Evolutionary conservation across 2,797 vertebrate genomes (phyloP).

Genomic region (Silurus lanzhouensis): DNA sequence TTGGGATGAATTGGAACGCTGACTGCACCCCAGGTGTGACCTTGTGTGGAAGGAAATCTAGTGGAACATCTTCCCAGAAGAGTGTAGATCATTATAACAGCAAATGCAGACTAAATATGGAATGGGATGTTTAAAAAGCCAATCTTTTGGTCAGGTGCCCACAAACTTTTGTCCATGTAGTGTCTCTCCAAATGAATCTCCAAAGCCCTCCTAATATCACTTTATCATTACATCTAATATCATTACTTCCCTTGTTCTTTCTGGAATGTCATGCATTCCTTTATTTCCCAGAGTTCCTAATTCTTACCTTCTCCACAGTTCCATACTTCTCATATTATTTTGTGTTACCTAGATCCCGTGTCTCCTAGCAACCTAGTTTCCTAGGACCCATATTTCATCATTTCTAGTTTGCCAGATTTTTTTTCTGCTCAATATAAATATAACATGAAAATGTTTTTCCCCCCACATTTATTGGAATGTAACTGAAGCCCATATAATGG

Average conservation of each 20-base stretch:
- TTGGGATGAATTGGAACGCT: too few relatives aligned
- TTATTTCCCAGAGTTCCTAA: background rate
- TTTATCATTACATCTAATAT: too few relatives aligned
- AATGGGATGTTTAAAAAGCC: too few relatives aligned
- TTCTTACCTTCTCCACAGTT: background rate
- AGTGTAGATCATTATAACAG: too few relatives aligned
- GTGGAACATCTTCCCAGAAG: too few relatives aligned
- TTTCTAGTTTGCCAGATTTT: background rate
- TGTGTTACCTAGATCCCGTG: background rate
- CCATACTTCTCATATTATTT: background rate
- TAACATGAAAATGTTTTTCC: background rate
- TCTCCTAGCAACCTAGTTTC: conserved; percentile 17
- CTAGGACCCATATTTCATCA: background rate
- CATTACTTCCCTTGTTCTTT: background rate
- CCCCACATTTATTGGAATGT: background rate
- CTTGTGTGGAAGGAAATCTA: too few relatives aligned
- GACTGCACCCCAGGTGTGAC: too few relatives aligned
- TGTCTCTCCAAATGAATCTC: background rate
- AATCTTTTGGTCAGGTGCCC: too few relatives aligned
- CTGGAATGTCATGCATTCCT: background rate
- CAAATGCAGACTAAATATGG: too few relatives aligned
- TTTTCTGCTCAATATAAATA: conserved; percentile 2
- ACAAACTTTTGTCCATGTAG: too few relatives aligned
- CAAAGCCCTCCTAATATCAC: background rate
- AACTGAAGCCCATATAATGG: background rate